phyloP scores from a whole-genome alignment of 2,113 vertebrate genomes.

The Catharus minimus region DNA sequence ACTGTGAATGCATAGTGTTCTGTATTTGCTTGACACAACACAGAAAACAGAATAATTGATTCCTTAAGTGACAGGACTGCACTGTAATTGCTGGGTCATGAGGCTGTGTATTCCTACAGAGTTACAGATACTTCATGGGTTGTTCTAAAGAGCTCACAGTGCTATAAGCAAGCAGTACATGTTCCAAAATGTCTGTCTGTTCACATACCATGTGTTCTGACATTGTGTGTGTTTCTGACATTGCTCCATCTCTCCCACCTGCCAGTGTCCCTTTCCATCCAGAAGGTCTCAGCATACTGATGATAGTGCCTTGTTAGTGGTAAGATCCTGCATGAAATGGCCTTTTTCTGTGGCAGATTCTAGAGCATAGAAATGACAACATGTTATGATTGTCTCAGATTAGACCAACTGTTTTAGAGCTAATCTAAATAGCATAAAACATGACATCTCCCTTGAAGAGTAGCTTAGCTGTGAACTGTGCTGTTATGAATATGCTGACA shows the following conservation, averaged over 20 bases:
- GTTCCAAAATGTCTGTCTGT: slow-evolving; percentile 67
- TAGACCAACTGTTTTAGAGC: slow-evolving; percentile 11
- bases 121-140: background rate
- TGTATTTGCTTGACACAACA: background rate
- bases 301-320: slow-evolving; percentile 98
- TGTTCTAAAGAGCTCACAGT: background rate
- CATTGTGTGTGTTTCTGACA: slow-evolving; percentile 74
- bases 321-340: slow-evolving; percentile 80
- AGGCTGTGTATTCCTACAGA: background rate
- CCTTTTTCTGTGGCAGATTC: slow-evolving; percentile 49
- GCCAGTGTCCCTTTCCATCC: slow-evolving; percentile 89
- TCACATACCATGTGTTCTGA: slow-evolving; percentile 30
- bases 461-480: background rate
- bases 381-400: background rate
- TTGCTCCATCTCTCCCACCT: slow-evolving; percentile 75
- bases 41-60: slow-evolving; percentile 24
- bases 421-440: slow-evolving; percentile 75
- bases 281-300: slow-evolving; percentile 98
- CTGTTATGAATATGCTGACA: background rate
- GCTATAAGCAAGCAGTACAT: background rate
- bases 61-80: background rate
- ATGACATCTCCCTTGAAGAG: slow-evolving; percentile 18
- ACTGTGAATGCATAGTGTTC: background rate
- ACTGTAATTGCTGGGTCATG: background rate
- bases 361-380: slow-evolving; percentile 46